phyloP scores from a whole-genome alignment of 2,888 invertebrate species.

The Timandra comae region DNA sequence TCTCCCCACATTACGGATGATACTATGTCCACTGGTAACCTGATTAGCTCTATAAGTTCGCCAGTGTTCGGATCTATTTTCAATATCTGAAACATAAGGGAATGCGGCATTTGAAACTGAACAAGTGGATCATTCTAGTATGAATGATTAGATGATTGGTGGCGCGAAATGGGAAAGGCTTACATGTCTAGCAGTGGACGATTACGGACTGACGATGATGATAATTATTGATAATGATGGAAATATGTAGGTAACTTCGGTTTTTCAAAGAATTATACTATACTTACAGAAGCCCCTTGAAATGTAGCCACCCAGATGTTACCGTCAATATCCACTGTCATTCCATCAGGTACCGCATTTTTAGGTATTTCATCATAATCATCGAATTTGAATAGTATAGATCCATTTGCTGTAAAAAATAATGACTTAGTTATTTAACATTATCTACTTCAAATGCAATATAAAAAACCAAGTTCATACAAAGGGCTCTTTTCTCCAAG shows the following conservation, averaged over 20 bases:
- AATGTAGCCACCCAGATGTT: slow-evolving; percentile 79
- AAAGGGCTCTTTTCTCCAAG: not conserved
- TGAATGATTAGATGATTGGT: too few relatives aligned
- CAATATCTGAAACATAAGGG: not conserved
- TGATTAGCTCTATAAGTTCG: slow-evolving; percentile 48
- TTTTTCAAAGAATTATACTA: too few relatives aligned
- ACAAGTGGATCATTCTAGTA: too few relatives aligned
- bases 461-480: not conserved
- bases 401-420: not conserved
- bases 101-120: too few relatives aligned
- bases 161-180: too few relatives aligned
- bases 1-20: slow-evolving; percentile 79
- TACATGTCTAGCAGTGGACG: too few relatives aligned
- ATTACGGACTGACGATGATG: too few relatives aligned
- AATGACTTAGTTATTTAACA: too few relatives aligned
- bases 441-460: too few relatives aligned
- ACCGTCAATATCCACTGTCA: slow-evolving; percentile 81
- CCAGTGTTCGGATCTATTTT: slow-evolving; percentile 44
- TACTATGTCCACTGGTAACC: slow-evolving; percentile 60
- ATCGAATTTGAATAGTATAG: slow-evolving; percentile 38
- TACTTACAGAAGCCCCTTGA: not conserved
- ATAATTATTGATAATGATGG: too few relatives aligned
- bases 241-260: too few relatives aligned
- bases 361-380: slow-evolving; percentile 49
- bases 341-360: slow-evolving; percentile 70